phyloP scores from a whole-genome alignment of 2,797 vertebrate genomes.

The Mormyrus proboscirostris region DNA sequence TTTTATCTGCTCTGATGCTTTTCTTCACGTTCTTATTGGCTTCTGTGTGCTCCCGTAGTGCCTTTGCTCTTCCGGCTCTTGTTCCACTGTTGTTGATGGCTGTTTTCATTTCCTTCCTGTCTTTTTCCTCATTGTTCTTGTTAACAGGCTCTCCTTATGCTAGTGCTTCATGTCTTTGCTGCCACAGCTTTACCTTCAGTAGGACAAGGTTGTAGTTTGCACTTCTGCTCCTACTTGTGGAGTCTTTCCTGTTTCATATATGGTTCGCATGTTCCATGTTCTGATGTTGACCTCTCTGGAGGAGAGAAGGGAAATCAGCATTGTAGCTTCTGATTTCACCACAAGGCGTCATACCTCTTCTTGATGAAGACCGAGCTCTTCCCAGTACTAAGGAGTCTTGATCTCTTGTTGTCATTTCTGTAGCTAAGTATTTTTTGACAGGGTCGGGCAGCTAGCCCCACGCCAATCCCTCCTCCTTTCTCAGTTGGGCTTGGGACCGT shows the following conservation, averaged over 20 bases:
- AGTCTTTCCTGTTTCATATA: neutral
- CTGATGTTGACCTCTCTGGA: neutral
- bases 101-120: neutral
- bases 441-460: no score
- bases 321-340: neutral
- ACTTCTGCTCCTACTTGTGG: neutral
- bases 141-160: neutral
- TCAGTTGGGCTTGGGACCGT: no score
- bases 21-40: neutral
- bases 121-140: neutral
- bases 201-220: neutral
- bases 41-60: neutral
- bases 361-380: neutral
- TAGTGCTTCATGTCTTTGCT: neutral
- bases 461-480: no score
- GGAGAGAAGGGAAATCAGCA: neutral
- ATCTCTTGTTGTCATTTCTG: neutral
- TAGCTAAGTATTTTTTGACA: neutral
- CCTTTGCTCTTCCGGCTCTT: neutral
- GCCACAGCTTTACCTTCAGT: neutral
- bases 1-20: neutral
- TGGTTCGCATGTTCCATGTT: neutral
- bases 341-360: neutral
- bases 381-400: neutral
- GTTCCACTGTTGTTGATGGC: neutral